Evolutionary conservation across 2,797 vertebrate species (phyloP), one percentile per base, ranked within the genome.

Genomic region (Craterocephalus amniculus): DNA sequence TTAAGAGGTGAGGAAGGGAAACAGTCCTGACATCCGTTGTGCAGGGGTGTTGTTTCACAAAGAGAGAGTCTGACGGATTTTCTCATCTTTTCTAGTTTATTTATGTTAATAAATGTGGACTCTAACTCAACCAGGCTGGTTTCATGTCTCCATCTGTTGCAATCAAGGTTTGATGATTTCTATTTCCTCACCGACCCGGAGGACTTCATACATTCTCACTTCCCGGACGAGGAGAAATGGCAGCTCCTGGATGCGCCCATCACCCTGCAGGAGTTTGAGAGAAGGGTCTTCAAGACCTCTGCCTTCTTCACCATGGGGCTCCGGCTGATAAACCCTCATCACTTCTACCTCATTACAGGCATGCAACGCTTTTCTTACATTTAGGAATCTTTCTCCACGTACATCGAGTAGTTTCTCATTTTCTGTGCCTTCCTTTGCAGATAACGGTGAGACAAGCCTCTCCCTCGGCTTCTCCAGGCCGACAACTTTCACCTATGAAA

Each of bases 101-200:
- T 24, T 27, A 2, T 14, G 8, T 14, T 26, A 54, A 18, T 7
- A 11, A 51, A 13, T 51, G 22, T 26, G 24, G 2, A 51, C 11
- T 26, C 12, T 49, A 1, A 49, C 24, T 12, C 22, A 22, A 49
- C 24, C 22, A 16, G 27, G 45, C 13, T 63, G 69, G 62, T 49
- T 34, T 34, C 32, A 57, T 67, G 43, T 77, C 61, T 82, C 78
- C 70, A 62, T 88, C 70, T 80, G 60, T 80, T 59, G 27, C 73
- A 56, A 79, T 67, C 12, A 87, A 97, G 94, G 79, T 92, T 93
- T 0, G 93, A 96, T 0, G 95, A 95, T 45, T 96, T 96, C 89
- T 95, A 92, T 87, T 96, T 96, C 84, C 92, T 97, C 6, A 91
- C 95, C 27, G 93, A 96, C 40, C 95, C 96, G 0, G 93, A 94